These are phyloP conservation scores for Kuschelorhynchus macadamiae DNA, from an alignment of 2,888 invertebrate species.

Conservation along the genomic window DNA sequence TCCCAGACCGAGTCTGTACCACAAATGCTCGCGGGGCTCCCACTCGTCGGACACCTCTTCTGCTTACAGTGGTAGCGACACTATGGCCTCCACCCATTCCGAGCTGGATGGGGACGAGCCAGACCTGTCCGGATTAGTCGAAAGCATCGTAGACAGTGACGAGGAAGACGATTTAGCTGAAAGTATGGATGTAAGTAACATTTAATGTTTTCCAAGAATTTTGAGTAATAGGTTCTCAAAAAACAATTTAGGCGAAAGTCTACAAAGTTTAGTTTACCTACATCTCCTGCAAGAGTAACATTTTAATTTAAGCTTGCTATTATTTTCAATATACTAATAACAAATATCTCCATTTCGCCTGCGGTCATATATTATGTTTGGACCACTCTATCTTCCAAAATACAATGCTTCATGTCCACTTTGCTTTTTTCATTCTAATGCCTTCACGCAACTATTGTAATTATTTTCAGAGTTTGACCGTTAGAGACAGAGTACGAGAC, in stretches of 20 bases:
- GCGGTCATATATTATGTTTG: no score
- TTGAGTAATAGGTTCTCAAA: no score
- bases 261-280: no score
- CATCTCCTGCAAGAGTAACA: no score
- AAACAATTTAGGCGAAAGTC: no score
- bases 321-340: no score
- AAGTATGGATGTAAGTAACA: conserved; percentile 82
- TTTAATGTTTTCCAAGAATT: not conserved
- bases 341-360: no score
- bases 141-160: conserved; percentile 96
- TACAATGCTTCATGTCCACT: no score
- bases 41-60: conserved; percentile 95
- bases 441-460: no score
- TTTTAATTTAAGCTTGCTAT: no score
- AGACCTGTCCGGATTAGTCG: conserved; percentile 93
- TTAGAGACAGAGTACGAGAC: conserved; percentile 95
- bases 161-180: conserved; percentile 95
- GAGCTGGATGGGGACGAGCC: conserved; percentile 86
- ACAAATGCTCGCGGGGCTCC: conserved; percentile 87
- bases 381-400: no score
- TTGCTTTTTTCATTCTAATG: no score
- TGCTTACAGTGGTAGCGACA: conserved; percentile 96
- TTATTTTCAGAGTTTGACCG: conserved; percentile 80
- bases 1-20: conserved; percentile 80
- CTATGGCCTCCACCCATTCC: conserved; percentile 94